Evolutionary conservation across 2,888 invertebrate species (phyloP).

Genomic region (Brachyopa scutellaris): DNA sequence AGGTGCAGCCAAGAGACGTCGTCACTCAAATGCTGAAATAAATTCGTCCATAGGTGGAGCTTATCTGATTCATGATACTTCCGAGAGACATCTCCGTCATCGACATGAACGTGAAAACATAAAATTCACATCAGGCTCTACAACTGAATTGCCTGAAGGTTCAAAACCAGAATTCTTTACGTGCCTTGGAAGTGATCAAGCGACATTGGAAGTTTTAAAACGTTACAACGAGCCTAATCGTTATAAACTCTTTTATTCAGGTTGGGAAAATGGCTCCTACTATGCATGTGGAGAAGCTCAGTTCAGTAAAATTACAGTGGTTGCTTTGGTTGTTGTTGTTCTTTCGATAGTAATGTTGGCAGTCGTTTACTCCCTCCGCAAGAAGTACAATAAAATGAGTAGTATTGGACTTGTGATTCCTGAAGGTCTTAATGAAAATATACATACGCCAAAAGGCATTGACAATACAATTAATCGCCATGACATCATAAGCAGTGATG

Average conservation of each 20-base stretch:
- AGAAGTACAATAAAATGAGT: conserved; percentile 77
- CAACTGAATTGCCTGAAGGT: background rate
- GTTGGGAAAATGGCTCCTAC: conserved; percentile 74
- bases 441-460: conserved; percentile 69
- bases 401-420: conserved; percentile 76
- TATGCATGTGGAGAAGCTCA: conserved; percentile 72
- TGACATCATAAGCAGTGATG: conserved; percentile 73
- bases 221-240: conserved; percentile 51
- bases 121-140: conserved; percentile 15
- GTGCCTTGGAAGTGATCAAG: conserved; percentile 20
- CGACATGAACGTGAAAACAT: conserved; percentile 68
- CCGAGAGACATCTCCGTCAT: conserved; percentile 48
- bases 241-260: conserved; percentile 75
- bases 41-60: conserved; percentile 51
- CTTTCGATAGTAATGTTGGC: conserved; percentile 57
- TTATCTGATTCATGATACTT: conserved; percentile 36
- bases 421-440: conserved; percentile 75
- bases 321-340: conserved; percentile 69
- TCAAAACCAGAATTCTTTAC: too few species aligned
- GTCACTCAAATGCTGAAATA: conserved; percentile 74
- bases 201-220: conserved; percentile 11
- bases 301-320: conserved; percentile 73
- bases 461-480: conserved; percentile 70
- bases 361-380: conserved; percentile 71
- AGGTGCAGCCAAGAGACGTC: conserved; percentile 46